Evolutionary conservation across 2,888 invertebrate genomes (phyloP).

Genomic region (Macaria liturata): DNA sequence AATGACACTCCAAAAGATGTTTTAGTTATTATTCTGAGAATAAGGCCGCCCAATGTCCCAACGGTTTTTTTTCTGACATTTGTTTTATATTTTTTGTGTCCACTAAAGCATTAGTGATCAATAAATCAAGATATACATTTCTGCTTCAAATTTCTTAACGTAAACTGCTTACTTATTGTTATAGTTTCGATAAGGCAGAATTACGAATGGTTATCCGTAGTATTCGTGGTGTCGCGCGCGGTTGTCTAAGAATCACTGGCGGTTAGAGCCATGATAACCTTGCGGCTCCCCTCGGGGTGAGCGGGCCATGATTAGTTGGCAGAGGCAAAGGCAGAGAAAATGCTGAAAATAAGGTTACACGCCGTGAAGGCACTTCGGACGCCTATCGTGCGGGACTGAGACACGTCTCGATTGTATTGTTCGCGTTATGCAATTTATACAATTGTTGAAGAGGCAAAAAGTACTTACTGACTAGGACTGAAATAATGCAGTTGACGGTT

Average conservation of each 20-base stretch:
- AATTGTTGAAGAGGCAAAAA: too few relatives aligned
- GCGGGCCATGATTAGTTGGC: conserved; percentile 23
- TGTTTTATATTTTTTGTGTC: too few relatives aligned
- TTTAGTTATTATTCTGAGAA: too few relatives aligned
- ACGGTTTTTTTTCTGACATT: too few relatives aligned
- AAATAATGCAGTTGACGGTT: too few relatives aligned
- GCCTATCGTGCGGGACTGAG: conserved; percentile 28
- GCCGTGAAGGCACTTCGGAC: conserved; percentile 47
- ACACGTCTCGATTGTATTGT: background rate
- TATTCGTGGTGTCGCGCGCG: conserved; percentile 43
- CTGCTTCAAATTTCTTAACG: too few relatives aligned
- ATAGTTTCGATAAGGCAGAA: background rate
- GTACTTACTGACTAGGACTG: too few relatives aligned
- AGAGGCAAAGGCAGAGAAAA: conserved; percentile 74
- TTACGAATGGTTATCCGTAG: conserved; percentile 30
- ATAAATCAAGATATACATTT: too few relatives aligned
- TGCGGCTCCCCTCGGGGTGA: conserved; percentile 71
- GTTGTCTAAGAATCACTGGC: conserved; percentile 9
- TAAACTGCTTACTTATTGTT: too few relatives aligned
- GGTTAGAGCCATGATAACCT: conserved; percentile 60
- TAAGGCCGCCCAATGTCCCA: too few relatives aligned
- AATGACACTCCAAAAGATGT: conserved; percentile 46
- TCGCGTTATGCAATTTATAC: too few relatives aligned
- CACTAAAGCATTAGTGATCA: too few relatives aligned
- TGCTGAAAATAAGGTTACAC: conserved; percentile 69